These are phyloP conservation scores for Mechanitis messenoides DNA, from an alignment of 2,888 invertebrate species.

Conservation along the genomic window DNA sequence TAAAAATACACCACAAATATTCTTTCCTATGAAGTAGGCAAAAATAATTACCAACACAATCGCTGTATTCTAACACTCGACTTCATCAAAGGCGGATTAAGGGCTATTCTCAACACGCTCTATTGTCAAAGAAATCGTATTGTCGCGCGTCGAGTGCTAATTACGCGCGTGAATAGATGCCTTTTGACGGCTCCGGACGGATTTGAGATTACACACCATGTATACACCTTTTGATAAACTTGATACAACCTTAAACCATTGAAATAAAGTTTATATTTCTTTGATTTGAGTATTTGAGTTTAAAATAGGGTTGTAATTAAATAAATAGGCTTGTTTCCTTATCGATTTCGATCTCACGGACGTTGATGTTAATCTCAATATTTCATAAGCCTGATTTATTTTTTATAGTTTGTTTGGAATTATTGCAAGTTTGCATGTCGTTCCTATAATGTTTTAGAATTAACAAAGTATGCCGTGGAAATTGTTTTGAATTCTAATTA, in stretches of 20 bases:
- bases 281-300: neutral
- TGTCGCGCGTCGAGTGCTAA: constrained; percentile 54
- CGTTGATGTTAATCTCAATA: constrained; percentile 42
- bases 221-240: constrained; percentile 8
- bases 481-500: constrained; percentile 12
- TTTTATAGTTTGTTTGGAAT: constrained; percentile 33
- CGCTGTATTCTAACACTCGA: constrained; percentile 24
- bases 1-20: neutral
- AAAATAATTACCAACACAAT: constrained; percentile 18
- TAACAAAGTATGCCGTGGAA: constrained; percentile 33
- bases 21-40: neutral
- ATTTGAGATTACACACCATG: constrained; percentile 29
- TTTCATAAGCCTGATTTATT: constrained; percentile 42
- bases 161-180: constrained; percentile 54
- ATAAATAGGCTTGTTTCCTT: constrained; percentile 40
- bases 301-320: constrained; percentile 18
- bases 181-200: constrained; percentile 43
- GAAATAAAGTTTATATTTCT: constrained; percentile 10
- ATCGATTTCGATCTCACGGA: constrained; percentile 38
- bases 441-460: constrained; percentile 21
- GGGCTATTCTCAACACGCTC: constrained; percentile 43
- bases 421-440: constrained; percentile 46
- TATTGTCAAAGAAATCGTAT: constrained; percentile 53
- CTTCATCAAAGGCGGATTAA: constrained; percentile 45
- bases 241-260: constrained; percentile 10